phyloP scores from a whole-genome alignment of 1,140 invertebrate species.

The Thaumetopoea pityocampa region DNA sequence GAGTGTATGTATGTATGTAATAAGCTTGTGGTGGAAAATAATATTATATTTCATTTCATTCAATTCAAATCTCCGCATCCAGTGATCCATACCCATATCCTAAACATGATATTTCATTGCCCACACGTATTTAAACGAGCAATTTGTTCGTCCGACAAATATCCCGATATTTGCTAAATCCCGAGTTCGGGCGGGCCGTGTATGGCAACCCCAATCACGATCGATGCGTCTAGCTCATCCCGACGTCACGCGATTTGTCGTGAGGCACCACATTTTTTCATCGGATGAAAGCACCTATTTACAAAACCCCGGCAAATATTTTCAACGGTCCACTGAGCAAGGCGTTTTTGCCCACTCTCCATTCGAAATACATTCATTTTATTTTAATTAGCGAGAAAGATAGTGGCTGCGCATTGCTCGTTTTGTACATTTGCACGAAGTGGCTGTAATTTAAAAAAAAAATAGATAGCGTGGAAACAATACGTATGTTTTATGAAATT shows the following conservation, averaged over 20 bases:
- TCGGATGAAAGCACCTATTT: conserved; percentile 63
- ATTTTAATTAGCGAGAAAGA: conserved; percentile 30
- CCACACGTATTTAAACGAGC: too few relatives aligned
- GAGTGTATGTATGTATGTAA: too few relatives aligned
- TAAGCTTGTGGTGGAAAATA: too few relatives aligned
- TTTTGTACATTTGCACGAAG: conserved; percentile 16
- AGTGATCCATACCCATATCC: too few relatives aligned
- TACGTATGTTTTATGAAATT: too few relatives aligned
- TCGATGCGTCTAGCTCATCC: conserved; percentile 45
- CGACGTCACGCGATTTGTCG: conserved; percentile 59
- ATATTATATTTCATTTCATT: too few relatives aligned
- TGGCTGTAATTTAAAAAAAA: too few relatives aligned
- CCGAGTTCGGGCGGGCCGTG: conserved; percentile 8
- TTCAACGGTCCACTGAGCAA: conserved; percentile 59
- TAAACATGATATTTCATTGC: too few relatives aligned
- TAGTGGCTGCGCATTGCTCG: conserved; percentile 12
- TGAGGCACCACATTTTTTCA: conserved; percentile 54
- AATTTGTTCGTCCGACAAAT: conserved; percentile 1
- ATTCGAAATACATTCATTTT: conserved; percentile 32
- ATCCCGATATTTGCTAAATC: conserved; percentile 9
- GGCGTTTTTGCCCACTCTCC: conserved; percentile 46
- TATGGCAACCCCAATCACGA: conserved; percentile 27
- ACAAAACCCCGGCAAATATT: conserved; percentile 52
- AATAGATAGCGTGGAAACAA: too few relatives aligned
- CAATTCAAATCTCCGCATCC: too few relatives aligned